These are phyloP conservation scores for Tholera decimalis DNA, from an alignment of 2,888 invertebrate genomes.

Conservation along the genomic window DNA sequence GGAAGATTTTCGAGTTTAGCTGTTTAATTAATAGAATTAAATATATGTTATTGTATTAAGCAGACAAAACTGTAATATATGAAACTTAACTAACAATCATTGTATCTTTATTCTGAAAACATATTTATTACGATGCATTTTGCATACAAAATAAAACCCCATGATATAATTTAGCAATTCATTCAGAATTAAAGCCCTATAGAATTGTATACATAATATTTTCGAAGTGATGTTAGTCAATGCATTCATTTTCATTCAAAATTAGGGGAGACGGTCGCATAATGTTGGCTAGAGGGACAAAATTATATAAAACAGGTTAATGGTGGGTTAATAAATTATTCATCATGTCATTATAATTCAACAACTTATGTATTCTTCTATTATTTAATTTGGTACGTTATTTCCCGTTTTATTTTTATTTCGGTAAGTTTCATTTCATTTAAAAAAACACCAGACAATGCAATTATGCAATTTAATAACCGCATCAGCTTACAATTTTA, in stretches of 20 bases:
- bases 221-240: conserved; percentile 2
- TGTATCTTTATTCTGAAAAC: not conserved
- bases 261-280: conserved; percentile 38
- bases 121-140: not conserved
- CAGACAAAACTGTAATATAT: too few species aligned
- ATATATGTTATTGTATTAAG: too few species aligned
- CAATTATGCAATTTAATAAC: not conserved
- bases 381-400: conserved; percentile 27
- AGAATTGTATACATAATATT: conserved; percentile 6
- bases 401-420: conserved; percentile 14
- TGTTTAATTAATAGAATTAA: too few species aligned
- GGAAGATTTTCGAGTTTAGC: too few species aligned
- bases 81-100: too few species aligned
- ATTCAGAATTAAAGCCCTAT: conserved; percentile 20
- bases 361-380: conserved; percentile 8
- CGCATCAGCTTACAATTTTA: too few species aligned
- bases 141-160: conserved; percentile 8
- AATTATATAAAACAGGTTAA: conserved; percentile 52
- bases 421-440: too few species aligned
- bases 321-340: conserved; percentile 45
- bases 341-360: conserved; percentile 40
- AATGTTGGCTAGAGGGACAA: conserved; percentile 51
- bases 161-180: conserved; percentile 17
- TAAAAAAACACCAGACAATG: not conserved
- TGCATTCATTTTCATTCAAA: conserved; percentile 37